Base-by-base conservation (phyloP, 2,888 invertebrate genomes). In the Harpalus rubripes region DNA sequence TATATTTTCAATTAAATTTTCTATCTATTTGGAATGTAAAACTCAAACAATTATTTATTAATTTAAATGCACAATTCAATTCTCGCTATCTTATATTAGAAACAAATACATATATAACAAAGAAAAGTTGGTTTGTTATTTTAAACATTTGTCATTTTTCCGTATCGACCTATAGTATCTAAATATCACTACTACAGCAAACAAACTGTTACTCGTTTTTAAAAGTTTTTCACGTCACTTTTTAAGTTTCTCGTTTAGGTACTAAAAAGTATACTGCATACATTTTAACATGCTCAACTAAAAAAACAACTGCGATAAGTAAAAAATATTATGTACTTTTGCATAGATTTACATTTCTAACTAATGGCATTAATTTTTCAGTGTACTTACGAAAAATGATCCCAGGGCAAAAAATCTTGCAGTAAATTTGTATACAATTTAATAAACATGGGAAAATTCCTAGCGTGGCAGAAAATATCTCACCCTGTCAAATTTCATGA, bases 401-500 rank as follows among this genome's bases (percentile, higher is more conserved):
- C 12, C 44, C 44, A 52, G 12, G 12, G 12, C 12, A 52, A 52
- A 52, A 52, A 52, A 52, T 52, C 44, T 7, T 16, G 59, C 15
- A 18, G 3, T n/a, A 68, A 32, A 68, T 68, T 68, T 68, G 32
- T n/a, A 6, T 15, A 39, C 32, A 68, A 68, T 68, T 68, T 68
- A 68, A 68, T 68, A 68, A 68, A 68, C 68, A 68, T 39, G n/a
- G 26, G 32, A 68, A 39, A 68, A 4, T 32, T 41, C 32, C 39
- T 32, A n/a, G 6, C 41, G 32, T 68, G 68, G 39, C 68, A 68
- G 7, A 39, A n/a, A 32, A 68, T 68, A 68, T 32, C 32, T 68
- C 68, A 68, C 12, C 16, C 68, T 68, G 68, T 68, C 68, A 68
- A 68, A 68, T 68, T 32, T 39, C 32, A n/a, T 65, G 65, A 65